Percentiles rank a stretch among this genome's conserved stretches.
phyloP scores from a whole-genome alignment of 2,113 vertebrate species.

The Indicator maculatus region DNA sequence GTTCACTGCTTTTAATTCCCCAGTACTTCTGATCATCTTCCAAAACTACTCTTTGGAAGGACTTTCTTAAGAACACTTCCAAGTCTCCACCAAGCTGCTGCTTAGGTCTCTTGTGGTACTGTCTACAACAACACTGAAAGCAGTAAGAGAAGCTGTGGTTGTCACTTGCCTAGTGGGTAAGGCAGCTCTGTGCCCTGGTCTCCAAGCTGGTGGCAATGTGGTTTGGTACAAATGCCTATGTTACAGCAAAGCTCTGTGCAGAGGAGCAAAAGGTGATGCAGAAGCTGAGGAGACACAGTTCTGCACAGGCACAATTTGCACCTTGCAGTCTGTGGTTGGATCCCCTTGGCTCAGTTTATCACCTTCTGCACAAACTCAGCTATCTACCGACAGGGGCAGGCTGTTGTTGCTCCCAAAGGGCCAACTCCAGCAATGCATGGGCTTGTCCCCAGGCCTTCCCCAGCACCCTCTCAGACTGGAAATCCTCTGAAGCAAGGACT shows the following conservation, averaged over 20 bases:
- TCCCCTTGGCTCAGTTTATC: neutral
- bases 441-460: neutral
- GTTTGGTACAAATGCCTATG: neutral
- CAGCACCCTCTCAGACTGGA: neutral
- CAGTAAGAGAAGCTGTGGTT: accelerated
- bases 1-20: neutral
- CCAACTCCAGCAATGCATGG: neutral
- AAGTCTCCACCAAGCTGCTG: neutral
- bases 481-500: neutral
- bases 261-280: neutral
- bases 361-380: neutral
- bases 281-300: neutral
- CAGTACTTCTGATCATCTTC: neutral
- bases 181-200: neutral
- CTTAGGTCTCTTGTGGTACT: neutral
- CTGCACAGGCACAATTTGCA: neutral
- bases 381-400: neutral
- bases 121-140: neutral
- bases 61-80: neutral
- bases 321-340: accelerated
- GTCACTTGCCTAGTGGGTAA: neutral
- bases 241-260: neutral
- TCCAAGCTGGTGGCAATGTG: neutral
- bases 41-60: neutral
- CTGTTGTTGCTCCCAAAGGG: too few relatives aligned